Evolutionary conservation across 2,797 vertebrate species (phyloP).

Genomic region (Lateolabrax maculatus): DNA sequence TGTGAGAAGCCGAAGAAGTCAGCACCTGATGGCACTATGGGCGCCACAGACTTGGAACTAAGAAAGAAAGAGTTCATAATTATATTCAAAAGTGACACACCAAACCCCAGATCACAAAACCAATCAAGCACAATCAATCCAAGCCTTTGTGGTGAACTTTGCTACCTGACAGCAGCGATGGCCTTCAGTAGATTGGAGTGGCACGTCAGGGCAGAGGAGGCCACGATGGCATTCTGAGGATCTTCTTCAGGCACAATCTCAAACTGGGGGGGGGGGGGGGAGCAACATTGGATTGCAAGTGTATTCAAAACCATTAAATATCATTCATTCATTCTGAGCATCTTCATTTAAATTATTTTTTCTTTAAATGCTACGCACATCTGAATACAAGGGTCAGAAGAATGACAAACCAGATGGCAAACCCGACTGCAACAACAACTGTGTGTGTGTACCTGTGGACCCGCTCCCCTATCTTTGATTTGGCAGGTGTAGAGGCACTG

Average conservation of each 20-base stretch:
- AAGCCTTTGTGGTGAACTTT: background rate
- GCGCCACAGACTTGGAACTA: constrained; percentile 83
- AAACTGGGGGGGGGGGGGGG: constrained; percentile 82
- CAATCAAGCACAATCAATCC: background rate
- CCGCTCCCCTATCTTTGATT: constrained; percentile 89
- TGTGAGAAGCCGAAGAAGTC: constrained; percentile 95
- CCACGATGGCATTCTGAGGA: constrained; percentile 89
- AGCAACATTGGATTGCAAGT: background rate
- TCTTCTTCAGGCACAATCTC: constrained; percentile 95
- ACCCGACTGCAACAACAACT: background rate
- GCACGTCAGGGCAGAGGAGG: constrained; percentile 88
- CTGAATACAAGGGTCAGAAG: background rate
- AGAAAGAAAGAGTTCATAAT: background rate
- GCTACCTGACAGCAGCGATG: constrained; percentile 84
- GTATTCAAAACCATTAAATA: background rate
- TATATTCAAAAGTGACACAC: background rate
- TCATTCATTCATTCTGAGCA: background rate
- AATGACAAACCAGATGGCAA: background rate
- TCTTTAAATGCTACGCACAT: background rate
- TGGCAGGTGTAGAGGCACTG: constrained; percentile 95
- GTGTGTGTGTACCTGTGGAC: constrained; percentile 86
- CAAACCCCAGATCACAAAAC: background rate
- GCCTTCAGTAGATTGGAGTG: constrained; percentile 89
- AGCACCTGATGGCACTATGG: constrained; percentile 86
- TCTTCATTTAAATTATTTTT: no score